Conservation (phyloP, 2,797 vertebrate species). For the Poeciliopsis turneri region DNA sequence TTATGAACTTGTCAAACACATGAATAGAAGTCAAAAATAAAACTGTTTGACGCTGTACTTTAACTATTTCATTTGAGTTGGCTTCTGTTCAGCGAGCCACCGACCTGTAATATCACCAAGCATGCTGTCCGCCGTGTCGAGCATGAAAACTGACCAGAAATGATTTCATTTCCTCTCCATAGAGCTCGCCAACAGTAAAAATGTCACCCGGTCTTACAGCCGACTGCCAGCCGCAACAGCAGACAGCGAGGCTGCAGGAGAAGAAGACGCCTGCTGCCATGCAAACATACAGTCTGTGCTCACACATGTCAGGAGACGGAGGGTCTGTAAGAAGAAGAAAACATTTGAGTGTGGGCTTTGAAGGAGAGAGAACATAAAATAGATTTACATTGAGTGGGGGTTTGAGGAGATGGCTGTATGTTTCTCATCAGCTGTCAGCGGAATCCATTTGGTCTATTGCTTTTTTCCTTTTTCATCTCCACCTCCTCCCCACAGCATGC, state of each 20-base stretch:
- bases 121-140: not conserved
- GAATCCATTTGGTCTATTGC: conserved; percentile 25
- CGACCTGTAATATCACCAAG: not conserved
- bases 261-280: conserved; percentile 4
- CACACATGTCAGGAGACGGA: not conserved
- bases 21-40: not conserved
- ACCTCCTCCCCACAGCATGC: not conserved
- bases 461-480: not conserved
- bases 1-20: not conserved
- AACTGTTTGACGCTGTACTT: not conserved
- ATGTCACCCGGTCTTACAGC: not conserved
- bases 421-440: conserved; percentile 46
- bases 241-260: conserved; percentile 9
- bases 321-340: conserved; percentile 15
- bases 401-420: conserved; percentile 20
- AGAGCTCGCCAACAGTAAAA: not conserved
- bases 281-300: not conserved
- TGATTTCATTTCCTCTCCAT: not conserved
- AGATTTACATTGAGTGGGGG: conserved; percentile 26
- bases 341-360: conserved; percentile 26
- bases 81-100: not conserved
- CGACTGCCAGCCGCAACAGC: conserved; percentile 1
- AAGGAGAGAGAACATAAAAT: conserved; percentile 54
- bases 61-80: not conserved
- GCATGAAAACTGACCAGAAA: not conserved